Evolutionary conservation across 92 coral and sea anemone genomes (phyloP).

Genomic region (Siderastrea radians): DNA sequence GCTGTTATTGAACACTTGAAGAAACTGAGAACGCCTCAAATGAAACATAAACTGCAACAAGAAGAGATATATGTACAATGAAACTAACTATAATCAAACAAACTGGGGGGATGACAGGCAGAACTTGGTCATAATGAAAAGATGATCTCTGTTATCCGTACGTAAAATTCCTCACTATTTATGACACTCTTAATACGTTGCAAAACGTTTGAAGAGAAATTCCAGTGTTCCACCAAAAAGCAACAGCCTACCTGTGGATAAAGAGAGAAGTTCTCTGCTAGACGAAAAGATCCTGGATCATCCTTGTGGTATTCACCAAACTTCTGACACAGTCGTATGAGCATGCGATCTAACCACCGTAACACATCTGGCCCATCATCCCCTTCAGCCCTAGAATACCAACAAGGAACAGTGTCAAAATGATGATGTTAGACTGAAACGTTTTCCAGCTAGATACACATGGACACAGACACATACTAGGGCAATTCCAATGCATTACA

Average conservation of each 20-base stretch:
- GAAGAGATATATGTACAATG: neutral
- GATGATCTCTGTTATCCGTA: no score
- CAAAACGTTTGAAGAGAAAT: neutral
- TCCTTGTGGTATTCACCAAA: constrained; percentile 98
- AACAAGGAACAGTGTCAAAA: neutral
- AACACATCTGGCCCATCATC: constrained; percentile 99
- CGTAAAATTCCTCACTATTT: no score
- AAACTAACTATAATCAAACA: neutral
- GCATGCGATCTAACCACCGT: constrained; percentile 99
- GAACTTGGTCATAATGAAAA: neutral
- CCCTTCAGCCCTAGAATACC: constrained; percentile 82
- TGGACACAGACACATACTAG: neutral
- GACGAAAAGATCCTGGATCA: constrained; percentile 92
- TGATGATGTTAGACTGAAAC: neutral
- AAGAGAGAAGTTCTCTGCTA: constrained; percentile 94
- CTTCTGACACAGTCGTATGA: constrained; percentile 97
- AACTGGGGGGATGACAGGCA: neutral
- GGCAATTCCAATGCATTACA: no score
- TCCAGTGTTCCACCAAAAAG: neutral
- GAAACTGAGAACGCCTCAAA: constrained; percentile 94
- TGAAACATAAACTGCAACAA: constrained; percentile 96
- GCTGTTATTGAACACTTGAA: constrained; percentile 98
- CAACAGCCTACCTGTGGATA: constrained; percentile 90
- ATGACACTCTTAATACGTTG: no score
- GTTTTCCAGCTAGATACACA: no score